Base-by-base conservation (phyloP, 2,888 invertebrate species). In the Caenorhabditis sp. region DNA sequence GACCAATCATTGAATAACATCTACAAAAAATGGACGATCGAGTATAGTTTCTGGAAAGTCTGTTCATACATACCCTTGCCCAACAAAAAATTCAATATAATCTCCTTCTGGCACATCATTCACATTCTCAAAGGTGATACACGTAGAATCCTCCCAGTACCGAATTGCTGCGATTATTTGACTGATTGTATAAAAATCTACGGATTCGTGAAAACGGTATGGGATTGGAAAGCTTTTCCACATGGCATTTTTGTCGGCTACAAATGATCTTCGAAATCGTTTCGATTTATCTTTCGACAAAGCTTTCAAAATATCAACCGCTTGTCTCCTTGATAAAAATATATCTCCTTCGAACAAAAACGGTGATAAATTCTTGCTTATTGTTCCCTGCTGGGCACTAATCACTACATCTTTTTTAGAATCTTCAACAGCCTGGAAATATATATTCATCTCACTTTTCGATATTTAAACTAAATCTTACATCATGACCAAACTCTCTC, bases 1-100 rank as follows among this genome's bases (percentile, higher is more conserved):
- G 62, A 2, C 87, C 87, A 38, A 87, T 88, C 86, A 86, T 87
- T 20, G 87, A 87, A 69, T 87, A 88, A 70, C 87, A 87, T 53
- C 84, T 84, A 67, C 26, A 66, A 61, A n/a, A n/a, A n/a, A n/a
- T n/a, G n/a, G n/a, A n/a, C n/a, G n/a, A n/a, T n/a, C n/a, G n/a
- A n/a, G n/a, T n/a, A n/a, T n/a, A n/a, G n/a, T n/a, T n/a, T n/a
- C n/a, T n/a, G n/a, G n/a, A n/a, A n/a, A n/a, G n/a, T n/a, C n/a
- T n/a, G n/a, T n/a, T n/a, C n/a, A n/a, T n/a, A 54, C 77, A 50
- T n/a, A 84, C 84, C 85, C 86, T 52, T 82, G 82, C 60, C 87
- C 87, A 56, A 82, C 79, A 77, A 87, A 87, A 74, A 87, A 87
- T 63, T 85, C 85, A 38, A 87, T 78, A 68, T 83, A 83, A 56